These are phyloP conservation scores for Hycleus phaleratus DNA, from an alignment of 1,140 invertebrate species.

Conservation along the genomic window DNA sequence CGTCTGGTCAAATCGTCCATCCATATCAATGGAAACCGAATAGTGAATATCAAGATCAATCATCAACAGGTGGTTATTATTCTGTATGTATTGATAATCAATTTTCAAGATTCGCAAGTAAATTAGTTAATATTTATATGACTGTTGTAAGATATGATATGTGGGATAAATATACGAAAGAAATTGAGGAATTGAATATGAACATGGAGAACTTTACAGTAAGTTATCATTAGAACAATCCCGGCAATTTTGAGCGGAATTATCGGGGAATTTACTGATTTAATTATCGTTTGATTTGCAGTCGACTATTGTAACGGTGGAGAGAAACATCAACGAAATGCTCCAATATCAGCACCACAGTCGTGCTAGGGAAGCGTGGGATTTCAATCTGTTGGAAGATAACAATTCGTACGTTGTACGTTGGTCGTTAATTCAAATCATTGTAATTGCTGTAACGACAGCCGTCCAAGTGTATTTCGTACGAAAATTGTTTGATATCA, in stretches of 20 bases:
- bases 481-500: constrained; percentile 76
- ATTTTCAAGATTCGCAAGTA: constrained; percentile 84
- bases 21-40: constrained; percentile 84
- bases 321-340: constrained; percentile 80
- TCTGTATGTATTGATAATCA: constrained; percentile 94
- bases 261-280: neutral
- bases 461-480: constrained; percentile 81
- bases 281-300: neutral
- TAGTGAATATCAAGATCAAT: constrained; percentile 79
- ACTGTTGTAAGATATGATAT: constrained; percentile 90
- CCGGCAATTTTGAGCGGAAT: too few species aligned
- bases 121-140: constrained; percentile 88
- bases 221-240: constrained; percentile 34
- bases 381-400: constrained; percentile 70
- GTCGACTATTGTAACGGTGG: constrained; percentile 55
- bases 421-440: constrained; percentile 80
- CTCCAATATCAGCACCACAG: constrained; percentile 73
- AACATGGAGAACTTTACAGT: constrained; percentile 88
- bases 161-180: constrained; percentile 87
- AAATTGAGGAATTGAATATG: constrained; percentile 78
- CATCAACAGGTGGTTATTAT: constrained; percentile 75
- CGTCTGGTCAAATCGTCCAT: constrained; percentile 72
- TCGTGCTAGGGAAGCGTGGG: constrained; percentile 66
- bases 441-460: constrained; percentile 70
- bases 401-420: constrained; percentile 81